phyloP scores from a whole-genome alignment of 2,888 invertebrate genomes.

The Germaria angustata region DNA sequence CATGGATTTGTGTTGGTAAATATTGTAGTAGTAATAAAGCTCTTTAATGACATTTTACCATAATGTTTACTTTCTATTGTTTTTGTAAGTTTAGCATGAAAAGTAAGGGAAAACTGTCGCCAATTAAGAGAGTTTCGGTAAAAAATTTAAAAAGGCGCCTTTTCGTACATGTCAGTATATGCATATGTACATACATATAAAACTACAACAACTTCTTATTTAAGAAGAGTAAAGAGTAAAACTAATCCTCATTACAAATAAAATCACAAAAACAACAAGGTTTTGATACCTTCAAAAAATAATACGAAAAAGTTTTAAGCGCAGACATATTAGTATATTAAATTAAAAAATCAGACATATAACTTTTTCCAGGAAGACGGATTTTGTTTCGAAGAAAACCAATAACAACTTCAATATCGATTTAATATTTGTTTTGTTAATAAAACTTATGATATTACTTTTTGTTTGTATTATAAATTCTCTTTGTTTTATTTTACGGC shows the following conservation, averaged over 20 bases:
- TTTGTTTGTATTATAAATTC: not conserved
- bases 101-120: not conserved
- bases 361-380: not conserved
- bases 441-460: conserved; percentile 2
- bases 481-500: conserved; percentile 1
- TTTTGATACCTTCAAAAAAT: not conserved
- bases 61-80: not conserved
- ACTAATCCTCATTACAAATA: not conserved
- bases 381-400: not conserved
- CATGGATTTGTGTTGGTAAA: not conserved
- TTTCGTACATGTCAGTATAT: conserved; percentile 13
- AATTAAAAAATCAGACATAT: not conserved
- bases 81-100: not conserved
- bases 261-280: not conserved
- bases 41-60: conserved; percentile 27
- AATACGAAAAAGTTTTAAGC: not conserved
- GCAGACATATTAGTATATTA: not conserved
- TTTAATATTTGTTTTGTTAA: not conserved
- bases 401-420: conserved; percentile 46
- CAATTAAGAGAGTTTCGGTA: conserved; percentile 20
- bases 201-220: not conserved
- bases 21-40: conserved; percentile 34
- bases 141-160: conserved; percentile 55
- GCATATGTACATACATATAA: not conserved
- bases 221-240: conserved; percentile 34